Evolutionary conservation across 1,140 invertebrate species (phyloP).

Genomic region (Gryon sp.): DNA sequence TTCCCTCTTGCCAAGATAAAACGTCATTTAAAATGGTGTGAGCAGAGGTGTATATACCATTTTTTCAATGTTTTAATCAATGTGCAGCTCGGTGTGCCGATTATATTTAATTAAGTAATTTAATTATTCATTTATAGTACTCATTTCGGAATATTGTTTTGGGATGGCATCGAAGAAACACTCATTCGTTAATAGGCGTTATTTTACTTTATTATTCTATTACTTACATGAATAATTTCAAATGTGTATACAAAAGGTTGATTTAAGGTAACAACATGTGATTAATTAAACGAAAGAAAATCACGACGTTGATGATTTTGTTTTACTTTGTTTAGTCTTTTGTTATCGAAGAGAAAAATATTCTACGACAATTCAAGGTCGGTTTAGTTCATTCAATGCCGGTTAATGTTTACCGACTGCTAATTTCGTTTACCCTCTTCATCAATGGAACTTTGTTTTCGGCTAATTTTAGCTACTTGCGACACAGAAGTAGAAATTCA

Average conservation of each 20-base stretch:
- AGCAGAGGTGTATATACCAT: constrained; percentile 30
- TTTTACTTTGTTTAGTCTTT: neutral
- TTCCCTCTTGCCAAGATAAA: constrained; percentile 70
- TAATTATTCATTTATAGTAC: too few relatives aligned
- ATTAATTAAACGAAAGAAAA: too few relatives aligned
- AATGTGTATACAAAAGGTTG: constrained; percentile 51
- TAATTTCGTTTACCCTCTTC: constrained; percentile 43
- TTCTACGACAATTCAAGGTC: constrained; percentile 41
- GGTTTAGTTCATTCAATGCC: constrained; percentile 59
- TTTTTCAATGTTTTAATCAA: constrained; percentile 60
- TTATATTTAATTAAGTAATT: constrained; percentile 37
- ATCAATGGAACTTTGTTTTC: constrained; percentile 58
- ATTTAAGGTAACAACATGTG: too few relatives aligned
- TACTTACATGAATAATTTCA: constrained; percentile 26
- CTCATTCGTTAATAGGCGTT: neutral
- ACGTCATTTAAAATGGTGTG: constrained; percentile 55
- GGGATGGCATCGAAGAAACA: constrained; percentile 20
- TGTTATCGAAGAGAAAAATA: constrained; percentile 8
- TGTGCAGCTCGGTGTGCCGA: constrained; percentile 67
- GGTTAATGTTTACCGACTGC: constrained; percentile 60
- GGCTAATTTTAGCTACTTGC: constrained; percentile 59
- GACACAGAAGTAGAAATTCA: constrained; percentile 50
- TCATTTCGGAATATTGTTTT: too few relatives aligned
- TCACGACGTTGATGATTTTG: constrained; percentile 1
- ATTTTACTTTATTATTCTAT: constrained; percentile 37